Percentiles rank a stretch among this genome's conserved stretches.
Conservation (phyloP, 2,888 invertebrate species). For the Holacanthella duospinosa region DNA sequence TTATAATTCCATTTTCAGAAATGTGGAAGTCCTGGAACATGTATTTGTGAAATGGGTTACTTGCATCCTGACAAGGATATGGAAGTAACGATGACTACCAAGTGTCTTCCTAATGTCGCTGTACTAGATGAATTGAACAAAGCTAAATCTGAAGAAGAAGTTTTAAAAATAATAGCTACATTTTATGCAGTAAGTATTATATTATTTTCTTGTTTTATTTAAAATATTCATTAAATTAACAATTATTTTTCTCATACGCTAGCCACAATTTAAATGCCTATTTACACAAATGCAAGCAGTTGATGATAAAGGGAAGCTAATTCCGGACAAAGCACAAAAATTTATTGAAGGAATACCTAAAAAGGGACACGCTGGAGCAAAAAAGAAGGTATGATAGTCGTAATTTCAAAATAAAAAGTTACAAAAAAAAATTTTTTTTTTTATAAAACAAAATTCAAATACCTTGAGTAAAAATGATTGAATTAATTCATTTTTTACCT, state of each 20-base stretch:
- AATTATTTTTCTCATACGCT: no score
- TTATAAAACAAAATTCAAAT: no score
- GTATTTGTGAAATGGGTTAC: background rate
- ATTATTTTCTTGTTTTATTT: no score
- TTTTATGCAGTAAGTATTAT: background rate
- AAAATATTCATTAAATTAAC: background rate
- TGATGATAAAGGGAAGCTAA: background rate
- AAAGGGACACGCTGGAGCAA: background rate
- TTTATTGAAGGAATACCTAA: background rate
- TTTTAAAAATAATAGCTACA: background rate
- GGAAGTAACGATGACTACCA: background rate
- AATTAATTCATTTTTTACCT: no score
- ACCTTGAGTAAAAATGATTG: no score
- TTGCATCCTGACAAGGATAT: background rate
- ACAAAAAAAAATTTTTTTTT: no score
- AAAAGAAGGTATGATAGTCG: no score
- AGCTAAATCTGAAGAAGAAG: background rate
- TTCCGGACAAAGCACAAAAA: background rate
- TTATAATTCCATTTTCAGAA: background rate
- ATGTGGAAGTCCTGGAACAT: background rate
- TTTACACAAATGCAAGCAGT: background rate
- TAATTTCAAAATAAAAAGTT: no score
- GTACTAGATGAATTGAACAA: background rate
- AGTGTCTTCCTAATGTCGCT: background rate
- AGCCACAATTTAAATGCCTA: background rate